Conservation (phyloP, 1,140 invertebrate species). For the Trichonephila clavata region DNA sequence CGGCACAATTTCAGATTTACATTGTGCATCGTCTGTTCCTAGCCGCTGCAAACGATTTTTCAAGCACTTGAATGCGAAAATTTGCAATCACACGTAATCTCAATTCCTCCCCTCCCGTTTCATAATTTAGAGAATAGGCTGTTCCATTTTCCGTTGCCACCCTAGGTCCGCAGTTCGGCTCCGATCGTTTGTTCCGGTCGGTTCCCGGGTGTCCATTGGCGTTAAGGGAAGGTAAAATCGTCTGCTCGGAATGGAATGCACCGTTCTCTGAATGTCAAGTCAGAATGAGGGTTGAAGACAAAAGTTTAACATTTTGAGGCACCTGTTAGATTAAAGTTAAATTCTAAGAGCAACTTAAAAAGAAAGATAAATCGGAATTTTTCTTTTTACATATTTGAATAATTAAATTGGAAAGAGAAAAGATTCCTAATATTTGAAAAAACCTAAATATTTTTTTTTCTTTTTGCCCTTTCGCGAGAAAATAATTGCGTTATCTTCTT, state of each 20-base stretch:
- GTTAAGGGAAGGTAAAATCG: constrained; percentile 69
- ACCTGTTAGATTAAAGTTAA: neutral
- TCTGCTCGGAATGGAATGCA: constrained; percentile 72
- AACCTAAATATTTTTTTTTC: neutral
- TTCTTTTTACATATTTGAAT: neutral
- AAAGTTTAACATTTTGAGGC: constrained; percentile 19
- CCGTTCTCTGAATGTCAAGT: constrained; percentile 56
- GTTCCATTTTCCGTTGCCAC: constrained; percentile 49
- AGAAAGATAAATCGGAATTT: neutral
- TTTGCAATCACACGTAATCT: neutral
- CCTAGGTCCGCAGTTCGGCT: constrained; percentile 51
- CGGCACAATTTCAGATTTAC: neutral
- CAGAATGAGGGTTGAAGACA: constrained; percentile 35
- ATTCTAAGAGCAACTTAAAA: neutral
- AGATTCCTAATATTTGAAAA: neutral
- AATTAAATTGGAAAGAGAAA: neutral
- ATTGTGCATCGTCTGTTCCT: neutral
- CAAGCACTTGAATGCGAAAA: neutral
- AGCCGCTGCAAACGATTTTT: neutral
- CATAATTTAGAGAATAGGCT: constrained; percentile 34
- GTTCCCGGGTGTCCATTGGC: constrained; percentile 64
- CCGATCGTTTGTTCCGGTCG: constrained; percentile 55
- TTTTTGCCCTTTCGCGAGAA: neutral
- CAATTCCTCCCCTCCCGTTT: neutral
- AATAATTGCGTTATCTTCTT: neutral